These are phyloP conservation scores for Callochromis pleurospilus DNA, from an alignment of 2,113 vertebrate genomes.

Conservation along the genomic window DNA sequence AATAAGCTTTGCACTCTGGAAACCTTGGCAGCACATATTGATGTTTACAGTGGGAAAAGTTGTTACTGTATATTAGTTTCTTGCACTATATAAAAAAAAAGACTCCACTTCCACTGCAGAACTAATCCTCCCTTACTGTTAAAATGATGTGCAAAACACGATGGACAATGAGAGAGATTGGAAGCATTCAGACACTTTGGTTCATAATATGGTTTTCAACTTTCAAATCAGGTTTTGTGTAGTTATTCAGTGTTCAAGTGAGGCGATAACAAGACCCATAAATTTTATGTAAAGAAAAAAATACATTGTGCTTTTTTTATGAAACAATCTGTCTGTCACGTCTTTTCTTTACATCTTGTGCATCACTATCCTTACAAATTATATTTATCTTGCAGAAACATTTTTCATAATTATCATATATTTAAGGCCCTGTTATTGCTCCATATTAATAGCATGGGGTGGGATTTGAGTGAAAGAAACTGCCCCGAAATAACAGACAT, in stretches of 20 bases:
- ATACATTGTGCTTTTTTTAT: not conserved
- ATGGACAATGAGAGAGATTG: not conserved
- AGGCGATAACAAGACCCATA: not conserved
- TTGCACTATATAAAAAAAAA: not conserved
- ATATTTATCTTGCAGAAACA: not conserved
- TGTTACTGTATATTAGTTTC: not conserved
- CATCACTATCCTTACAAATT: not conserved
- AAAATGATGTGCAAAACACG: not conserved
- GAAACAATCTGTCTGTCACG: not conserved
- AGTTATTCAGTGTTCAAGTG: not conserved
- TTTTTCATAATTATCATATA: not conserved
- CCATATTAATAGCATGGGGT: not conserved
- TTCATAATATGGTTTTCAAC: not conserved
- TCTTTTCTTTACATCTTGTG: not conserved
- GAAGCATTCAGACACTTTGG: not conserved
- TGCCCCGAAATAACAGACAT: not conserved
- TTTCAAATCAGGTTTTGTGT: not conserved
- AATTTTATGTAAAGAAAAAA: not conserved
- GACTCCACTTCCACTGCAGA: not conserved
- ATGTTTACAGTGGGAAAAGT: not conserved
- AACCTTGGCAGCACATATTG: not conserved
- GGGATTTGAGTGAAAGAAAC: conserved; percentile 25
- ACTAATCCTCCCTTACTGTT: not conserved
- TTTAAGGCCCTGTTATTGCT: not conserved
- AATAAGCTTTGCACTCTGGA: not conserved